A percentile compares a stretch with the other conserved stretches of the same genome.
These are phyloP conservation scores for Nycticorax nycticorax DNA, from an alignment of 2,113 vertebrate genomes.

Conservation along the genomic window DNA sequence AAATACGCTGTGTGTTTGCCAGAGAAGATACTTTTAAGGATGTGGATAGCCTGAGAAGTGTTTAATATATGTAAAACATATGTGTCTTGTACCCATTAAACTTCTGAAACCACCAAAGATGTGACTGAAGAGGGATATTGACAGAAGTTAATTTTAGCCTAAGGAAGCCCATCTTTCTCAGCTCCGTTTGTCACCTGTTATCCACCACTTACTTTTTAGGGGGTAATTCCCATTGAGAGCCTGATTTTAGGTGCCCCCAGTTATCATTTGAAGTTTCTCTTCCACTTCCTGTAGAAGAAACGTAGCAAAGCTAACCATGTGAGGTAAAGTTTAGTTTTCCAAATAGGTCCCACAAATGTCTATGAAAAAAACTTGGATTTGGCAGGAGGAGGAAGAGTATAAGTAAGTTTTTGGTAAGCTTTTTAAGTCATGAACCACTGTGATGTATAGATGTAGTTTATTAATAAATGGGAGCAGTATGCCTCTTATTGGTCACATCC, in stretches of 20 bases:
- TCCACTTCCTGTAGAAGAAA: not conserved
- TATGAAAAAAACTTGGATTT: not conserved
- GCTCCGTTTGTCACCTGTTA: not conserved
- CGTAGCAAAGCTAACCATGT: not conserved
- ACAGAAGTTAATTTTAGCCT: not conserved
- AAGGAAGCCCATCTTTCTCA: not conserved
- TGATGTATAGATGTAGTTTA: not conserved
- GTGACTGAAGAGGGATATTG: not conserved
- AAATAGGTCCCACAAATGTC: not conserved
- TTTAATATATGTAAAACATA: not conserved
- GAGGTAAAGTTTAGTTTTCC: not conserved
- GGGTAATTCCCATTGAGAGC: not conserved
- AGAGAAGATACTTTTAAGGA: not conserved
- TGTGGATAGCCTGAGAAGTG: not conserved
- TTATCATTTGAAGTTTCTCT: not conserved
- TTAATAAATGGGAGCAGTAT: not conserved
- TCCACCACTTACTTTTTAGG: not conserved
- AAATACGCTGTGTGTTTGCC: not conserved
- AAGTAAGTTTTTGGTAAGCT: not conserved
- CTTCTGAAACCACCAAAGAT: not conserved
- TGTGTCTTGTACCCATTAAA: not conserved
- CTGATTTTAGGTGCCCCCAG: not conserved
- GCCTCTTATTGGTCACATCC: not conserved
- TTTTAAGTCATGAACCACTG: not conserved
- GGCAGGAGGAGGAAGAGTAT: not conserved